A percentile compares a stretch with the other conserved stretches of the same genome.
Conservation (phyloP, 1,140 invertebrate species). For the Anastrepha ludens region DNA sequence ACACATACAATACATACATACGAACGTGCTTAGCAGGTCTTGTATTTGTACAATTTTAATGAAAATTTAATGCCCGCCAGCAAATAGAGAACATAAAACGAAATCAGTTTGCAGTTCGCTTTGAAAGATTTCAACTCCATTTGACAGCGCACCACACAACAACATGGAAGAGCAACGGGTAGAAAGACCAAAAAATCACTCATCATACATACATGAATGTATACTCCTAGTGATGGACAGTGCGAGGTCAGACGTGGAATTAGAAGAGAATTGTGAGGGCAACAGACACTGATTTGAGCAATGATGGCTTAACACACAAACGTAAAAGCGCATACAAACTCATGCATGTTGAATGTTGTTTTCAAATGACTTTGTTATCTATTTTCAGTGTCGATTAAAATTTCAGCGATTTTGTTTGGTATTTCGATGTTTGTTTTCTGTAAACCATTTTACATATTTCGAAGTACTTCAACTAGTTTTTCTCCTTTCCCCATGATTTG, state of each 20-base stretch:
- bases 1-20: too few relatives aligned
- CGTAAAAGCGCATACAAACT: neutral
- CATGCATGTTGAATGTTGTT: neutral
- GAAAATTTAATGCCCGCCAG: slow-evolving; percentile 31
- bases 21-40: neutral
- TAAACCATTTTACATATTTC: too few relatives aligned
- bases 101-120: slow-evolving; percentile 11
- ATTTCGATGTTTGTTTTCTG: neutral
- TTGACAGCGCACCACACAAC: neutral
- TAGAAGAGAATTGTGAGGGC: neutral
- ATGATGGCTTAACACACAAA: neutral
- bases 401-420: neutral
- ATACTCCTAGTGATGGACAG: neutral
- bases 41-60: slow-evolving; percentile 33
- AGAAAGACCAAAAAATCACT: neutral
- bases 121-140: slow-evolving; percentile 37
- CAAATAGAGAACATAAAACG: slow-evolving; percentile 16
- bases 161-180: neutral
- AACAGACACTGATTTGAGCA: slow-evolving; percentile 3
- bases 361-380: slow-evolving; percentile 14
- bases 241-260: neutral
- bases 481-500: too few relatives aligned
- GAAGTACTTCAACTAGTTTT: too few relatives aligned
- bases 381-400: neutral
- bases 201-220: neutral